Conservation (phyloP, 2,797 vertebrate genomes). For the Sebastes steindachneri region DNA sequence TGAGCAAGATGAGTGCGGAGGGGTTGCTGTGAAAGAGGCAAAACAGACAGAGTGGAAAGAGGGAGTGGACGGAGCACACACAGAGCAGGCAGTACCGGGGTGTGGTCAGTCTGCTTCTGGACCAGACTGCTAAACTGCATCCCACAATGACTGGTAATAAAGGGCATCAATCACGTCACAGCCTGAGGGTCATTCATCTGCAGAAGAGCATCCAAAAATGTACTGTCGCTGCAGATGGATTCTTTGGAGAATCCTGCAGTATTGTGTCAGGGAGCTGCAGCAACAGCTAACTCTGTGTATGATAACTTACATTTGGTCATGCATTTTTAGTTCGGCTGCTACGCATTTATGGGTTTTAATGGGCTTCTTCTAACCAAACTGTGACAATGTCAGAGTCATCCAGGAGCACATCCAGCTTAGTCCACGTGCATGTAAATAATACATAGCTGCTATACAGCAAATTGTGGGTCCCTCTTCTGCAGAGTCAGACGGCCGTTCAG, state of each 20-base stretch:
- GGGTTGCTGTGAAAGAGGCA: not conserved
- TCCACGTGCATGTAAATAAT: constrained; percentile 23
- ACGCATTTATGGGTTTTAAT: not conserved
- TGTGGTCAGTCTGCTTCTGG: constrained; percentile 52
- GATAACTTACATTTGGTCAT: not conserved
- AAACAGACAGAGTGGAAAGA: not conserved
- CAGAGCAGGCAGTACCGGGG: constrained; percentile 26
- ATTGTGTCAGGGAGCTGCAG: not conserved
- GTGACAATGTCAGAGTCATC: not conserved
- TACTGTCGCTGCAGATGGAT: constrained; percentile 11
- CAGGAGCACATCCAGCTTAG: not conserved
- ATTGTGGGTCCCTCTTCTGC: not conserved
- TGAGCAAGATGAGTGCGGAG: not conserved
- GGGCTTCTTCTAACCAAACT: not conserved
- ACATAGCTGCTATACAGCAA: constrained; percentile 1
- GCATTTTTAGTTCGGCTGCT: not conserved
- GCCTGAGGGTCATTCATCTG: constrained; percentile 6
- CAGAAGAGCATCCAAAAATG: constrained; percentile 9
- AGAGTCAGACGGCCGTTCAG: not conserved
- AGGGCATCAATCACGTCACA: constrained; percentile 45
- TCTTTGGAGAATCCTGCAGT: not conserved
- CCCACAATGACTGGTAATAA: constrained; percentile 30
- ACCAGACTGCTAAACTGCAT: constrained; percentile 46
- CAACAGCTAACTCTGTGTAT: not conserved
- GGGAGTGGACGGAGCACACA: constrained; percentile 18